Conservation (phyloP, 1,140 invertebrate species). For the Dreissena polymorpha region DNA sequence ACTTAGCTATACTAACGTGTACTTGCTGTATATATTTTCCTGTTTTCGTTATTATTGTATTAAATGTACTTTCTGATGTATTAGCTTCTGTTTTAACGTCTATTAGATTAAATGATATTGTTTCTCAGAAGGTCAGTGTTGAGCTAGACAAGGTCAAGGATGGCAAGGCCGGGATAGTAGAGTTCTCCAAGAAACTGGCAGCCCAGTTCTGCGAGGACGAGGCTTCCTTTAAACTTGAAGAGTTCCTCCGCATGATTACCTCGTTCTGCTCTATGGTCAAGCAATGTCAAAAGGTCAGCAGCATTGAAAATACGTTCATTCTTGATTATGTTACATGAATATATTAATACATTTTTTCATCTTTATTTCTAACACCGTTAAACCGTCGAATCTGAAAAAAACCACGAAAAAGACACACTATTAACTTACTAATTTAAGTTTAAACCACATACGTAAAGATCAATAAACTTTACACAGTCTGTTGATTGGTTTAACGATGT, state of each 20-base stretch:
- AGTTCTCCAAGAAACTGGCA: constrained; percentile 73
- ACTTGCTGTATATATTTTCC: no score
- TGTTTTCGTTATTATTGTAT: no score
- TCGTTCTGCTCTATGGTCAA: constrained; percentile 75
- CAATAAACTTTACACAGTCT: no score
- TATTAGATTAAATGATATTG: background rate
- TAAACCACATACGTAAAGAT: no score
- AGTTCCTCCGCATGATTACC: constrained; percentile 75
- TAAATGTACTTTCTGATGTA: no score
- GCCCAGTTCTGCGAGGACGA: constrained; percentile 77
- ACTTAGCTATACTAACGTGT: no score
- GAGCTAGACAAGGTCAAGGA: constrained; percentile 79
- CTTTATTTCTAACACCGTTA: background rate
- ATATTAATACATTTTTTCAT: background rate
- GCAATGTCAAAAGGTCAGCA: constrained; percentile 74
- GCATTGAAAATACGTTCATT: background rate
- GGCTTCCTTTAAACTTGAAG: constrained; percentile 77
- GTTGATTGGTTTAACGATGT: no score
- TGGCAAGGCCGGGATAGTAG: constrained; percentile 90
- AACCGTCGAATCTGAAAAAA: background rate
- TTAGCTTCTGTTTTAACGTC: no score
- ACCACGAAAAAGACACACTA: background rate
- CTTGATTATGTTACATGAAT: background rate
- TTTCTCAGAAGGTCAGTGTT: constrained; percentile 5
- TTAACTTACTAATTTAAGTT: background rate